A percentile compares a stretch with the other conserved stretches of the same genome.
Conservation (phyloP, 2,888 invertebrate species). For the Patella ulyssiponensis region DNA sequence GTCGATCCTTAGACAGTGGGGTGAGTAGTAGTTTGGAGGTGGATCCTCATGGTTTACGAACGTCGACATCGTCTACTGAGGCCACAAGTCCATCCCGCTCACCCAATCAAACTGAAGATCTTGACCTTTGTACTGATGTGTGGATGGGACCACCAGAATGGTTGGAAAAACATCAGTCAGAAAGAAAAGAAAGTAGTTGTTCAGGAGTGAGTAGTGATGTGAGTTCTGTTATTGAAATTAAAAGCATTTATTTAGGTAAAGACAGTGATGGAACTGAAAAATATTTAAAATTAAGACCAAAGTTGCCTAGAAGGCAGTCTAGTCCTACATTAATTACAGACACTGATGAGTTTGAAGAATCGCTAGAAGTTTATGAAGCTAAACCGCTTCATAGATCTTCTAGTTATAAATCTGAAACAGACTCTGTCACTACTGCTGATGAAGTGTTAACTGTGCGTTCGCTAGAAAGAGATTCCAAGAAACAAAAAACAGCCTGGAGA, state of each 20-base stretch:
- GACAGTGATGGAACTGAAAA: constrained; percentile 39
- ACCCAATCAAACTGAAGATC: constrained; percentile 25
- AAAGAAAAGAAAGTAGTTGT: constrained; percentile 32
- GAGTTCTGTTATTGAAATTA: constrained; percentile 45
- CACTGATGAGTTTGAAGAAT: constrained; percentile 39
- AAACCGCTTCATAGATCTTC: constrained; percentile 52
- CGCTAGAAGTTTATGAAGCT: constrained; percentile 34
- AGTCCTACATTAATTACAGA: constrained; percentile 58
- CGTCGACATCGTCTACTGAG: constrained; percentile 55
- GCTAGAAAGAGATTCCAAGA: constrained; percentile 43
- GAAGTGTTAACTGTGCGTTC: constrained; percentile 26
- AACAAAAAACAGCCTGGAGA: constrained; percentile 81
- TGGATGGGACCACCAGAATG: constrained; percentile 67
- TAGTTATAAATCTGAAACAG: constrained; percentile 56
- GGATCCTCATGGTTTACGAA: constrained; percentile 47
- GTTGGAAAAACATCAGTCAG: constrained; percentile 57
- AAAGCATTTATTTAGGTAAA: constrained; percentile 41
- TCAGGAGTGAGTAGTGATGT: constrained; percentile 39
- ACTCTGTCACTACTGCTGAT: constrained; percentile 25
- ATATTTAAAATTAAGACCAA: constrained; percentile 42
- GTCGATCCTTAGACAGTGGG: constrained; percentile 56
- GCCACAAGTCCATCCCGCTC: constrained; percentile 51
- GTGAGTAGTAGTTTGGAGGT: constrained; percentile 55
- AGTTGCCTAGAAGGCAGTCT: constrained; percentile 59
- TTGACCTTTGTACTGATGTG: constrained; percentile 48